Evolutionary conservation across 2,113 vertebrate species (phyloP), one percentile per base, ranked within the genome.

Genomic region (Misgurnus anguillicaudatus): DNA sequence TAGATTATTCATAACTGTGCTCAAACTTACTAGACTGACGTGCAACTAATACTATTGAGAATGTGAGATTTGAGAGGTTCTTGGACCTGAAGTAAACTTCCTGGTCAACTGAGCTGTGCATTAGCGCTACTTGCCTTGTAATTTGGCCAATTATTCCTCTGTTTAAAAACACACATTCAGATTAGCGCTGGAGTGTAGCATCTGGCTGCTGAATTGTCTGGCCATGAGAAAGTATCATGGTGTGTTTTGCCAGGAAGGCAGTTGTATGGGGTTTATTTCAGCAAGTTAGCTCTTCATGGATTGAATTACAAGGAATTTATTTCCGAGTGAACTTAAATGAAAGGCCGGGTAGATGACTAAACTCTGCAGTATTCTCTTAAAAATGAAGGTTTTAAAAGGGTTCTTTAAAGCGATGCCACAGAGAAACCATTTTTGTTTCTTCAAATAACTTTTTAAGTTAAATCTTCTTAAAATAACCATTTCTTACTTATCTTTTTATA

Each of bases 61-160:
- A 79, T 48, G 36, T 75, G 57, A 75, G 71, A 83, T 75, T 16
- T 63, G 31, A 82, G 63, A 62, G 67, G 53, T 63, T 79, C 45
- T 69, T 68, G 21, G 36, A 31, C 63, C 38, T 4, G 66, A 53
- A 75, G 47, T 75, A 80, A 53, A 73, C 73, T 80, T 83, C 78
- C 78, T 77, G 68, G 45, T 78, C 65, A 78, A 78, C 61, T 9
- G 53, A 68, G 68, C 57, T 69, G 38, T 21, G 47, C 68, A 69
- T 74, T 78, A 80, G 45, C 58, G 42, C 72, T 42, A 76, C 64
- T 53, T 76, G 66, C 81, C 77, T 77, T 80, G 82, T 80, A 78
- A 77, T 83, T 73, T 71, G 67, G 38, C 67, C 55, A 19, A 60
- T 77, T 68, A 53, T 48, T 70, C 31, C 21, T 53, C 67, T 57